Evolutionary conservation across 2,113 vertebrate genomes (phyloP).

Genomic region (Ranitomeya variabilis): DNA sequence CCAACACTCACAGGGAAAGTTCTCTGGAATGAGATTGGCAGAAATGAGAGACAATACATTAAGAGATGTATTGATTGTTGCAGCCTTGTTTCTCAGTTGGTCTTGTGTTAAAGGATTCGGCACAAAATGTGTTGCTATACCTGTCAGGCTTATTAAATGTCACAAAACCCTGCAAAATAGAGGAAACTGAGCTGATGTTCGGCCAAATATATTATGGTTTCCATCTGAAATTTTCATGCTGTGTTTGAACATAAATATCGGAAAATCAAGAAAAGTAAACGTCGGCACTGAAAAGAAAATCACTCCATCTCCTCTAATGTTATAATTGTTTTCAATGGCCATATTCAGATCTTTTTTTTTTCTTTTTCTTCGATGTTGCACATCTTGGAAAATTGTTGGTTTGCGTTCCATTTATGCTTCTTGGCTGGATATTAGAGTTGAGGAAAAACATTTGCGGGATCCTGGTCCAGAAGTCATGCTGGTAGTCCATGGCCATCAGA

Average conservation of each 20-base stretch:
- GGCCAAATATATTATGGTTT: neutral
- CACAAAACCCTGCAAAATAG: constrained; percentile 14
- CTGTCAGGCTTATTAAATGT: constrained; percentile 24
- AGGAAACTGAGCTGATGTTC: neutral
- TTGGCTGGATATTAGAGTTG: no score
- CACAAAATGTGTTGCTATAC: constrained; percentile 16
- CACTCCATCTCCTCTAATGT: no score
- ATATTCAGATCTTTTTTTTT: no score
- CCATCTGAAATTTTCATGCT: neutral
- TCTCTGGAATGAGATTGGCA: constrained; percentile 26
- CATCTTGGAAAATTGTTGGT: no score
- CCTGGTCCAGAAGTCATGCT: no score
- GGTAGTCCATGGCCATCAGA: no score
- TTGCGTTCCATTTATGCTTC: no score
- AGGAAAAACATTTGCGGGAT: no score
- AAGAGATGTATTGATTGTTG: constrained; percentile 36
- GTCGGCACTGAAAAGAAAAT: no score
- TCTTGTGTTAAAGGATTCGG: constrained; percentile 31
- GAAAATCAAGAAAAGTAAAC: no score
- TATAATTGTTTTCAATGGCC: no score
- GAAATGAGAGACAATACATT: constrained; percentile 38
- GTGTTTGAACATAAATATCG: neutral
- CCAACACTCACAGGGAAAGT: neutral
- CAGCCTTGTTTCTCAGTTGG: neutral
- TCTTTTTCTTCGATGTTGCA: no score